phyloP scores from a whole-genome alignment of 1,140 invertebrate species.

The Drosophila azteca region DNA sequence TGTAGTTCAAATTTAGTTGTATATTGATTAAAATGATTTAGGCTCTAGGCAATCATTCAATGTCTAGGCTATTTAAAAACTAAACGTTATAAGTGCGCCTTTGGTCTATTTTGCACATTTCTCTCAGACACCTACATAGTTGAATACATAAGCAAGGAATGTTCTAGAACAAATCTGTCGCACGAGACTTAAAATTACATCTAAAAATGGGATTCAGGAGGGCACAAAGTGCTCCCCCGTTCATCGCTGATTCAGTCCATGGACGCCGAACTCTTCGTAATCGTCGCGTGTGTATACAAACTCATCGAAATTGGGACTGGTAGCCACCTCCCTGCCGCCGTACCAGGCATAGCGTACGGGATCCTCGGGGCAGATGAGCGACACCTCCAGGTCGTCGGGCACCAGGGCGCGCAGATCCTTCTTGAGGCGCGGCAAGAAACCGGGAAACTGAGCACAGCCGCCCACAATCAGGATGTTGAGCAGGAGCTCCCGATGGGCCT shows the following conservation, averaged over 20 bases:
- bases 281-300: constrained; percentile 92
- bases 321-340: constrained; percentile 91
- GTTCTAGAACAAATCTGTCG: constrained; percentile 23
- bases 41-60: constrained; percentile 33
- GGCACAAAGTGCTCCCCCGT: not conserved
- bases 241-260: constrained; percentile 57
- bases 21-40: constrained; percentile 18
- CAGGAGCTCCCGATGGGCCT: constrained; percentile 92
- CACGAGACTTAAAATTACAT: no score
- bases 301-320: constrained; percentile 89
- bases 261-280: constrained; percentile 93
- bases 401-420: constrained; percentile 92
- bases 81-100: constrained; percentile 25
- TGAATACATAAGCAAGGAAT: constrained; percentile 36
- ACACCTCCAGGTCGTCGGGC: constrained; percentile 90
- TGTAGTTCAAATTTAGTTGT: constrained; percentile 71
- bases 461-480: constrained; percentile 96
- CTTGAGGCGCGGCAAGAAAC: constrained; percentile 92
- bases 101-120: constrained; percentile 7
- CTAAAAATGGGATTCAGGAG: no score
- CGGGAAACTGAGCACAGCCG: constrained; percentile 93
- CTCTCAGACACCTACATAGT: constrained; percentile 10
- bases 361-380: constrained; percentile 89
- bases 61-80: constrained; percentile 3
- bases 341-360: constrained; percentile 94